These are phyloP conservation scores for Gallinago solitaria DNA, from an alignment of 2,797 vertebrate species.

Conservation along the genomic window DNA sequence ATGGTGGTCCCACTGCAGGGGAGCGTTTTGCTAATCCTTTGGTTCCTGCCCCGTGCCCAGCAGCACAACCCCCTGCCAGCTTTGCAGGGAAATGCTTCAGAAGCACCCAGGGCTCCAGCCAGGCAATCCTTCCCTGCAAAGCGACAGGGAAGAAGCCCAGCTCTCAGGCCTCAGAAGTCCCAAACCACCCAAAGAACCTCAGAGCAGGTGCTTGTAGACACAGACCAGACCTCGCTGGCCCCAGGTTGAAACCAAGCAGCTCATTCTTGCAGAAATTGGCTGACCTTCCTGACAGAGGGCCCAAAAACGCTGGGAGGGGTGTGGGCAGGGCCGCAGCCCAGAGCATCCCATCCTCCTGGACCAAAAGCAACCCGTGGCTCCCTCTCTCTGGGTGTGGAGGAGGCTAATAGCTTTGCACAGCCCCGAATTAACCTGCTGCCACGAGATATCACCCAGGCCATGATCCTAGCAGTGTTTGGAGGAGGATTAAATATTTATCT, in stretches of 20 bases:
- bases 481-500: slow-evolving; percentile 22
- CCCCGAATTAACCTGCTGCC: background rate
- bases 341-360: background rate
- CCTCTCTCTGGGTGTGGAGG: no score
- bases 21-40: slow-evolving; percentile 20
- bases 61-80: background rate
- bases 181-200: background rate
- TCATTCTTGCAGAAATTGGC: background rate
- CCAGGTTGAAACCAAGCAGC: background rate
- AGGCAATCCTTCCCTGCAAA: background rate
- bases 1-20: background rate
- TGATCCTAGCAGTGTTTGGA: background rate
- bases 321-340: background rate
- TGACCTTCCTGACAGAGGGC: background rate
- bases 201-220: background rate
- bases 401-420: background rate
- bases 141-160: fast-evolving
- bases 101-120: background rate
- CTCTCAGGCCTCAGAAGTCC: background rate
- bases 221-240: background rate
- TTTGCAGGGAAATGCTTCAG: background rate
- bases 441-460: background rate
- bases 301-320: background rate
- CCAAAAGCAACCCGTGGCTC: fast-evolving
- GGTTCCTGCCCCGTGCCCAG: background rate